Percentiles rank a stretch among this genome's conserved stretches.
Conservation (phyloP, 2,797 vertebrate species). For the Enteromius radiatus region DNA sequence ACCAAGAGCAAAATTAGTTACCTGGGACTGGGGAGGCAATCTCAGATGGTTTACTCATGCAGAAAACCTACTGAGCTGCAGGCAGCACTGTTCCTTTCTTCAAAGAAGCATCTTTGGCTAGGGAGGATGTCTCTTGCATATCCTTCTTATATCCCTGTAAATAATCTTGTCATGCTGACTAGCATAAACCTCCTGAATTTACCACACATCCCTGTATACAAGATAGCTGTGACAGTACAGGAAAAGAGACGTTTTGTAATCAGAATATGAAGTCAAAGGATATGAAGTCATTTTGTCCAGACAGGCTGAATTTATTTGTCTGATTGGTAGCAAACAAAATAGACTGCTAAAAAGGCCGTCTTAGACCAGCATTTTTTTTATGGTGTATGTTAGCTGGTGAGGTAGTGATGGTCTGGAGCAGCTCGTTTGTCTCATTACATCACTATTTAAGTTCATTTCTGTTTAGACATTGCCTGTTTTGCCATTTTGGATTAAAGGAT, state of each 20-base stretch:
- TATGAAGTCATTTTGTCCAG: background rate
- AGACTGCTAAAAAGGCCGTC: background rate
- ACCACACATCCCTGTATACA: background rate
- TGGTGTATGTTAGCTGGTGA: background rate
- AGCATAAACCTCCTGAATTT: constrained; percentile 2
- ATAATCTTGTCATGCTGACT: constrained; percentile 6
- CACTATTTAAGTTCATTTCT: too few relatives aligned
- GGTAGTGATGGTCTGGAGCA: background rate
- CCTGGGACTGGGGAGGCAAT: background rate
- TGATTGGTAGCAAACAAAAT: background rate
- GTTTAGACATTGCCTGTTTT: too few relatives aligned
- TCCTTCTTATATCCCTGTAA: background rate
- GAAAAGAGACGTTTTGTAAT: background rate
- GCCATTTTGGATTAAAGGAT: too few relatives aligned
- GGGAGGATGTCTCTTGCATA: background rate
- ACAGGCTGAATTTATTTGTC: background rate
- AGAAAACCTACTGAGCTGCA: constrained; percentile 19
- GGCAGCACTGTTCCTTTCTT: constrained; percentile 10
- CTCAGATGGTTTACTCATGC: constrained; percentile 23
- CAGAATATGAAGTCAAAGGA: background rate
- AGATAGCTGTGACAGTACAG: background rate
- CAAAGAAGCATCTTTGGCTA: background rate
- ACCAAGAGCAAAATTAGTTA: constrained; percentile 24
- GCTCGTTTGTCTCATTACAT: too few relatives aligned
- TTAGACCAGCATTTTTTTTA: background rate